phyloP scores from a whole-genome alignment of 1,140 invertebrate species.

The Zaprionus vittiger region DNA sequence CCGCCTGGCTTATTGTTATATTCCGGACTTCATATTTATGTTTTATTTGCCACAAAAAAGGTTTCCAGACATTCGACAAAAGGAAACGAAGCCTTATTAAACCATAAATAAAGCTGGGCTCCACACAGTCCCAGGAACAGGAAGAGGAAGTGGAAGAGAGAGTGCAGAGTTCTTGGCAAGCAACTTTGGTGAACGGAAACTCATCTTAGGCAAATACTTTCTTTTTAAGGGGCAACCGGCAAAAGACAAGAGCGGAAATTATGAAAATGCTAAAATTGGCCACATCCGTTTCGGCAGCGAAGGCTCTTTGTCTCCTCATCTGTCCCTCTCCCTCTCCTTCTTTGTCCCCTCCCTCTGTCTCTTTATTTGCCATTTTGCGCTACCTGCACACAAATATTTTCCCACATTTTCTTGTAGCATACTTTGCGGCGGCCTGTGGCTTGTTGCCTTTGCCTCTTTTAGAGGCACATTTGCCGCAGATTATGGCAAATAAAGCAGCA shows the following conservation, averaged over 20 bases:
- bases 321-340: slow-evolving; percentile 8
- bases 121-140: slow-evolving; percentile 17
- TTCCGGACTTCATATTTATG: slow-evolving; percentile 55
- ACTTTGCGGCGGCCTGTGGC: slow-evolving; percentile 66
- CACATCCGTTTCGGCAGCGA: slow-evolving; percentile 59
- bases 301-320: slow-evolving; percentile 31
- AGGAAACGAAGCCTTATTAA: slow-evolving; percentile 54
- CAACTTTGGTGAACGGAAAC: slow-evolving; percentile 5
- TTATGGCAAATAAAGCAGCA: slow-evolving; percentile 39
- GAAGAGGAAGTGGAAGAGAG: slow-evolving; percentile 22
- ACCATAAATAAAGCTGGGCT: slow-evolving; percentile 63
- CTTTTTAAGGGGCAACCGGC: slow-evolving; percentile 5
- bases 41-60: slow-evolving; percentile 53
- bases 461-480: slow-evolving; percentile 29
- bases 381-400: slow-evolving; percentile 21
- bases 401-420: slow-evolving; percentile 61
- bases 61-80: slow-evolving; percentile 2
- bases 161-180: slow-evolving; percentile 17
- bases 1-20: slow-evolving; percentile 31
- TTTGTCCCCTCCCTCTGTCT: not conserved
- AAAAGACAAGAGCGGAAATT: slow-evolving; percentile 65
- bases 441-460: slow-evolving; percentile 14
- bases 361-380: slow-evolving; percentile 12
- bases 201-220: slow-evolving; percentile 38
- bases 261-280: slow-evolving; percentile 79